Percentiles rank a stretch among this genome's conserved stretches.
Conservation (phyloP, 2,888 invertebrate species). For the Pimpla rufipes region DNA sequence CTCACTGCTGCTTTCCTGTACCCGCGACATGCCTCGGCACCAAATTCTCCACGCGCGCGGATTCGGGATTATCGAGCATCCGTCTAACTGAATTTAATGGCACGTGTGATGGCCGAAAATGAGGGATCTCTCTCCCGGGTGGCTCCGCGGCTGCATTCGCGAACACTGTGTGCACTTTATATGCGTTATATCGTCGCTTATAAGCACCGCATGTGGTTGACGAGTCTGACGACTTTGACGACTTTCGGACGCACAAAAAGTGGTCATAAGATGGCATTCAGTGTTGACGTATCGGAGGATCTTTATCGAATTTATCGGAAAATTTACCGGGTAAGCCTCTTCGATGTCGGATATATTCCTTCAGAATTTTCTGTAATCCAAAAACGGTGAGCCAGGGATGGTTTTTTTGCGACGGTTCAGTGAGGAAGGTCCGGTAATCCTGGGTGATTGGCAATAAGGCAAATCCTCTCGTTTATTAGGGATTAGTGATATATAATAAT, state of each 20-base stretch:
- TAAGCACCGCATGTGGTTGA: not conserved
- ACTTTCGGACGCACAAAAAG: too few relatives aligned
- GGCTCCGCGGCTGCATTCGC: not conserved
- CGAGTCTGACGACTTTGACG: not conserved
- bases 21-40: constrained; percentile 71
- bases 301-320: not conserved
- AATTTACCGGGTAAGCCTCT: not conserved
- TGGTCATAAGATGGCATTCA: not conserved
- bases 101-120: constrained; percentile 74
- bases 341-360: not conserved
- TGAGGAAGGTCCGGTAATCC: not conserved
- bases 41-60: constrained; percentile 68
- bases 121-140: constrained; percentile 61
- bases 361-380: not conserved
- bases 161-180: too few relatives aligned
- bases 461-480: not conserved
- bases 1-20: constrained; percentile 36
- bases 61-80: constrained; percentile 72
- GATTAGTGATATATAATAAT: not conserved
- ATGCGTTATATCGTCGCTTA: too few relatives aligned
- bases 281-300: not conserved
- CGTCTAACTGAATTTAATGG: constrained; percentile 73
- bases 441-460: not conserved
- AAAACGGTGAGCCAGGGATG: not conserved
- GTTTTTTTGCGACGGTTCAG: not conserved